Evolutionary conservation across 2,888 invertebrate genomes (phyloP), one percentile per base, ranked within the genome.

Genomic region (Sphecodes monilicornis): DNA sequence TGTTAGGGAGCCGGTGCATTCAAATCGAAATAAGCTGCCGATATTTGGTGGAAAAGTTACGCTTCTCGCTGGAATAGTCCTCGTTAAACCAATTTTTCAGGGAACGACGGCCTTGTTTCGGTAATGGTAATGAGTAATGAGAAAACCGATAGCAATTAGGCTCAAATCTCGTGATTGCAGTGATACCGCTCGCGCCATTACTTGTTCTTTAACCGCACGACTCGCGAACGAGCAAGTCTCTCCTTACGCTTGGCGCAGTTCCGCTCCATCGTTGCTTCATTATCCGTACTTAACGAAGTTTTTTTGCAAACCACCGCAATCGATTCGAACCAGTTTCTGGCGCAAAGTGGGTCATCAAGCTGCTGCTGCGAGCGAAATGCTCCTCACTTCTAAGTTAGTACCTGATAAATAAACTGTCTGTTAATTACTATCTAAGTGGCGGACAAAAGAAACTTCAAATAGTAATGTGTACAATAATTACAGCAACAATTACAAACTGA

Each of bases 91-190:
- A n/a, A 32, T 72, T 29, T 57, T n/a, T 32, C 39, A 10, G 46
- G 13, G 16, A 39, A 54, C 60, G 54, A 18, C 43, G 70, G 71
- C 46, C 72, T 68, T 78, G 74, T 80, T 86, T 84, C 84, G 72
- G 46, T 74, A 68, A 80, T 84, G 84, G 84, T 91, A 91, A 90
- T 90, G 91, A 92, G 88, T 89, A 87, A 82, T 85, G 85, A 87
- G 69, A 54, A 87, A 90, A 91, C 87, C 91, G 89, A 91, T 92
- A 90, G 90, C 92, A 91, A 91, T 92, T 90, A 92, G 89, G 83
- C 80, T 88, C 86, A 83, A 85, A 88, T 86, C 81, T 85, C 89
- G 80, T 86, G 82, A 86, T 81, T 69, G 81, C 78, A 80, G 76
- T 81, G 80, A 85, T 85, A 80, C 43, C 85, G 80, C 6, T 22